These are phyloP conservation scores for Phenganax marumi DNA, from an alignment of 92 coral and sea anemone species.

Conservation along the genomic window DNA sequence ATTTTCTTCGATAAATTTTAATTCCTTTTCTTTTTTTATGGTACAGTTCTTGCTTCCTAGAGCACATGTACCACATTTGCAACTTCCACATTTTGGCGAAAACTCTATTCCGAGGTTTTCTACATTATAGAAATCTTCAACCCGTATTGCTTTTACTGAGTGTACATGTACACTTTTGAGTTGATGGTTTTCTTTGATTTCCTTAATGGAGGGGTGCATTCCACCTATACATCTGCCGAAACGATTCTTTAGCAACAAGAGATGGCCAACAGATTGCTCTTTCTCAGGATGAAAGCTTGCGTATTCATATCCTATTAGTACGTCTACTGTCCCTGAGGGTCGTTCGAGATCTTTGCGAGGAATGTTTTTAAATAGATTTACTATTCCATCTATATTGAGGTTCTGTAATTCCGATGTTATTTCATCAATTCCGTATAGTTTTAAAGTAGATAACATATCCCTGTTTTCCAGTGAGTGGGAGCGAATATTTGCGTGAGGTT, in stretches of 20 bases:
- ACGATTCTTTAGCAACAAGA: constrained; percentile 15
- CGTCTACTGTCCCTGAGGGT: constrained; percentile 43
- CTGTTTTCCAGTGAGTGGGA: too few species aligned
- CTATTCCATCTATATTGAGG: constrained; percentile 16
- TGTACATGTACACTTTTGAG: not conserved
- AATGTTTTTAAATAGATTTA: not conserved
- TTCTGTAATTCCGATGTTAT: constrained; percentile 60
- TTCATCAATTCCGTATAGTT: not conserved
- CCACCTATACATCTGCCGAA: constrained; percentile 50
- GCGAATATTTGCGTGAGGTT: not conserved
- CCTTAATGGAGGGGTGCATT: constrained; percentile 36
- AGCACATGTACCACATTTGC: constrained; percentile 59
- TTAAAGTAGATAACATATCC: too few species aligned
- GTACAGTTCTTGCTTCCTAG: constrained; percentile 46
- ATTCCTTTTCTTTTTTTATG: constrained; percentile 50
- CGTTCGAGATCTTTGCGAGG: constrained; percentile 1
- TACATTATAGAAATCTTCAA: constrained; percentile 60
- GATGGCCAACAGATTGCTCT: constrained; percentile 39
- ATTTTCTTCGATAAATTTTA: constrained; percentile 49
- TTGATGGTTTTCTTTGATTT: constrained; percentile 11
- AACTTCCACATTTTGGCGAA: constrained; percentile 56
- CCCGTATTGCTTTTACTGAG: not conserved
- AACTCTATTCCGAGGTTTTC: constrained; percentile 59
- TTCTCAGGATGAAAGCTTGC: constrained; percentile 61
- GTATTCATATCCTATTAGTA: constrained; percentile 41